Evolutionary conservation across 30 jellyfish, hydroid and myxozoan species (phyloP), one percentile per base, ranked within the genome.

Genomic region (Chrysaora quinquecirrha): DNA sequence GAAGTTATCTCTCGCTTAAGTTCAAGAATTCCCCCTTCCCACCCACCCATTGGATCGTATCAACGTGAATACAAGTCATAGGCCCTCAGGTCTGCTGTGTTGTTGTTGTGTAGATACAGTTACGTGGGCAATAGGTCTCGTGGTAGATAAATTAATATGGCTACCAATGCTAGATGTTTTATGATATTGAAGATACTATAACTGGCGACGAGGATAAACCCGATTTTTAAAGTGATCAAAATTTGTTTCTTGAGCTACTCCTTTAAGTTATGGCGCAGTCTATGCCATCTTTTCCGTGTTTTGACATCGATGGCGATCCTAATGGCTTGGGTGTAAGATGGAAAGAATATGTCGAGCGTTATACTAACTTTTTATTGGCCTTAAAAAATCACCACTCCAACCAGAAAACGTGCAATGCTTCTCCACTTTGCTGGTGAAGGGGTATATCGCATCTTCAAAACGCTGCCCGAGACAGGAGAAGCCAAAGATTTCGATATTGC

Each of bases 401-500:
- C 58, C 16, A 43, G 58, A 16, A 43, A 43, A 16, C 58, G 58
- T 6, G 58, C 12, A 9, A 43, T 43, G 58, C 58, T 43, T 6
- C 16, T 43, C 9, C 58, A 43, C 16, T 43, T 43, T 43, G 58
- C 58, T 6, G 58, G 58, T 43, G 58, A 43, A 43, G 12, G 58
- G 58, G 82, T 69, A 21, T 69, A 30, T 33, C n/a, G 82, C n/a
- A 69, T 69, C 16, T 69, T 69, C 66, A 69, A 69, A 69, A 69
- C 66, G 16, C 34, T 69, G 32, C 82, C 64, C 10, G 66, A 69
- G 32, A 69, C 72, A 4, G 82, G 82, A 31, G 82, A 69, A 29
- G 70, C 82, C 29, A 43, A 69, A 69, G 82, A 69, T 43, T 69
- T 24, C 82, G 34, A 69, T 21, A 69, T 24, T 18, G 82, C 82